Percentiles rank a stretch among this genome's conserved stretches.
phyloP scores from a whole-genome alignment of 2,888 invertebrate species.

The Epinotia bilunana region DNA sequence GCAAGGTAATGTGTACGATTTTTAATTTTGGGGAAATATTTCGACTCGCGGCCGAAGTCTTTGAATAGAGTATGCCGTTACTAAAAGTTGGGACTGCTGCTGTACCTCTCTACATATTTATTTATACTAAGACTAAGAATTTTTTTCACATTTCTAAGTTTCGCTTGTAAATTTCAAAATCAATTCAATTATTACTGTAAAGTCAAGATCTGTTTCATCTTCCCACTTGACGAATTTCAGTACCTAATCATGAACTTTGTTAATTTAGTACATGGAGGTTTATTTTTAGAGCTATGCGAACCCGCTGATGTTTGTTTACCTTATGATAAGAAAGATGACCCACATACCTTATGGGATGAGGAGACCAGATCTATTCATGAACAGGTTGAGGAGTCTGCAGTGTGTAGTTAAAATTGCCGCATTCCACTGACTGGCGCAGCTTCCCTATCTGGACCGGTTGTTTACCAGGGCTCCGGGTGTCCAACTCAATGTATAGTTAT shows the following conservation, averaged over 20 bases:
- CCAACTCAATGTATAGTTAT: conserved; percentile 61
- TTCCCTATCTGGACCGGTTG: conserved; percentile 80
- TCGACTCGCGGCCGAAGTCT: not conserved
- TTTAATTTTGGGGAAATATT: conserved; percentile 12
- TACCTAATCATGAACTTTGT: not conserved
- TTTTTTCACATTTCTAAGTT: not conserved
- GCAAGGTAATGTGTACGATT: not conserved
- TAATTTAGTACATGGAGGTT: not conserved
- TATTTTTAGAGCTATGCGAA: not conserved
- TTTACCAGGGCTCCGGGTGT: conserved; percentile 58
- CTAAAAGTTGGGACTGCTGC: not conserved
- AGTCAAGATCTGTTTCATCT: not conserved
- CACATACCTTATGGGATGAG: conserved; percentile 69
- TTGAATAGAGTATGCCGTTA: not conserved
- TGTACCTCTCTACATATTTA: not conserved
- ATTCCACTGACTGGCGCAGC: conserved; percentile 82
- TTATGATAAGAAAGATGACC: conserved; percentile 7
- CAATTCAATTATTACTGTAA: too few relatives aligned
- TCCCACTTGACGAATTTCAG: not conserved
- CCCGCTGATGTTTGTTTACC: conserved; percentile 19
- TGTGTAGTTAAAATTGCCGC: conserved; percentile 82
- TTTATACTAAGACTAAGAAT: not conserved
- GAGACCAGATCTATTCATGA: conserved; percentile 74
- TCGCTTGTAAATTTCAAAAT: not conserved
- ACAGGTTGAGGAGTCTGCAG: conserved; percentile 79